Base-by-base conservation (phyloP, 1,140 invertebrate genomes). In the Drosophila varians region DNA sequence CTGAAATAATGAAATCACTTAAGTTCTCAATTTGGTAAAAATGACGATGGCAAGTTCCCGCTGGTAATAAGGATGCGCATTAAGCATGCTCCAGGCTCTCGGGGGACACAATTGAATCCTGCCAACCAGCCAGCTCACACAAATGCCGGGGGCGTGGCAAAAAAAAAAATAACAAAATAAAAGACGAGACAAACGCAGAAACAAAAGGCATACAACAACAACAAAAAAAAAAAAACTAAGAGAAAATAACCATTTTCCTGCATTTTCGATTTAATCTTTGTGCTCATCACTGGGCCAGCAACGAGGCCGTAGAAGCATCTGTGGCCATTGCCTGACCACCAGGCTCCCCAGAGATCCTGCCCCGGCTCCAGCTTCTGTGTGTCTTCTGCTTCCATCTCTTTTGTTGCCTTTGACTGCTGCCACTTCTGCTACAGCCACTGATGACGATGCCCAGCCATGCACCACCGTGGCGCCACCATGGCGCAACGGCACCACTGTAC, bases 1-100 rank as follows among this genome's bases (percentile, higher is more conserved):
- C 83, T 78, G 74, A 71, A 78, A 87, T 87, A 87, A 87, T 89
- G 83, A 87, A 89, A 87, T 89, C 83, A 88, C 84, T 87, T 83
- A 87, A 87, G 72, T 87, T 87, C 78, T 69, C 83, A 89, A 87
- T 89, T 87, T 83, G 78, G 65, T 77, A 60, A 62, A 69, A 79
- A 84, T 84, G 77, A 74, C 65, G 64, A 49, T 60, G 64, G 49
- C 52, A 46, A 58, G 77, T 60, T 70, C 82, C 76, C 80, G 55
- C 42, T 82, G 82, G 82, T 77, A 87, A 86, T 87, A 86, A 86
- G 82, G 77, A 86, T 86, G 69, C 82, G 73, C 83, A 87, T 87
- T 82, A 86, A 82, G 69, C 74, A 73, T 66, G 74, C 66, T 80
- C 52, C 80, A 72, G 74, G 57, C 25, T 75, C 80, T 80, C 80